Evolutionary conservation across 2,888 invertebrate species (phyloP).

Genomic region (Pemphredon lugubris): DNA sequence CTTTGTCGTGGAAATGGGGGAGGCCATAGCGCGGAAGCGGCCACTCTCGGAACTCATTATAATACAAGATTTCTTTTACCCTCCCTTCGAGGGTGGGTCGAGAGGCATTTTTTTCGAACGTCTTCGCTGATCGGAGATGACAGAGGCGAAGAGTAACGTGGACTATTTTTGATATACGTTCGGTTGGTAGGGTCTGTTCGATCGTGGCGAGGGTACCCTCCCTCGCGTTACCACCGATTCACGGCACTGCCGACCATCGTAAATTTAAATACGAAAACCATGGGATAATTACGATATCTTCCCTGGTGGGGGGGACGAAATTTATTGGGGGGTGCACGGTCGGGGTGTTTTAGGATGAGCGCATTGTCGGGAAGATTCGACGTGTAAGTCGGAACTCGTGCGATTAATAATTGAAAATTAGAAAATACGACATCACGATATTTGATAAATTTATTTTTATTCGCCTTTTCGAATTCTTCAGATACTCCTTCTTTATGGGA

Average conservation of each 20-base stretch:
- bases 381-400: too few relatives aligned
- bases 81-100: background rate
- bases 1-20: slow-evolving; percentile 29
- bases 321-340: slow-evolving; percentile 24
- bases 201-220: slow-evolving; percentile 15
- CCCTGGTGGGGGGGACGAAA: slow-evolving; percentile 8
- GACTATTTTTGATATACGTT: slow-evolving; percentile 18
- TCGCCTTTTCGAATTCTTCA: too few relatives aligned
- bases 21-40: slow-evolving; percentile 12
- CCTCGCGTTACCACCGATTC: slow-evolving; percentile 17
- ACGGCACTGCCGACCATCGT: slow-evolving; percentile 12
- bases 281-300: slow-evolving; percentile 44
- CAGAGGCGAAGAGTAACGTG: slow-evolving; percentile 20
- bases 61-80: slow-evolving; percentile 38
- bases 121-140: background rate
- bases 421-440: too few relatives aligned
- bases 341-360: background rate
- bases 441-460: too few relatives aligned
- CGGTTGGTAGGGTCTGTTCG: slow-evolving; percentile 31
- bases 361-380: background rate
- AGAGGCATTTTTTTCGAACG: background rate
- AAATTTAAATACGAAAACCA: slow-evolving; percentile 31
- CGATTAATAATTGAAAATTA: too few relatives aligned
- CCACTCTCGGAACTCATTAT: slow-evolving; percentile 51
- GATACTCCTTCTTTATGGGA: too few relatives aligned